phyloP scores from a whole-genome alignment of 92 coral and sea anemone species.

The Anthopleura xanthogrammica region DNA sequence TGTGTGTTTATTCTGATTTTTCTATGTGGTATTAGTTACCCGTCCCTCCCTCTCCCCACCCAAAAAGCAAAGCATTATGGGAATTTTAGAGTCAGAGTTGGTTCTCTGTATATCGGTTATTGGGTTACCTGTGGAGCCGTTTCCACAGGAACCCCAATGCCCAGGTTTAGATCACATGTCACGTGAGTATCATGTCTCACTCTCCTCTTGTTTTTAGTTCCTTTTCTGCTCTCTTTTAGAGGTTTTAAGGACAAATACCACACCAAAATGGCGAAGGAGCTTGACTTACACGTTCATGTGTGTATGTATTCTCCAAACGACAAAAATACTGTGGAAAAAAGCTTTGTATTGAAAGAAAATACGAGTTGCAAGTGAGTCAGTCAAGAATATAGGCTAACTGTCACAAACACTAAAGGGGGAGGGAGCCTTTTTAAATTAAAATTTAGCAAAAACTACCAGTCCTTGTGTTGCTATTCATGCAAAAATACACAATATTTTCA shows the following conservation, averaged over 20 bases:
- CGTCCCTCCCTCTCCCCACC: no score
- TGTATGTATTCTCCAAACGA: conserved; percentile 29
- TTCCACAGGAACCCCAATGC: neutral
- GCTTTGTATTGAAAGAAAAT: conserved; percentile 7
- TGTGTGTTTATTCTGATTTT: no score
- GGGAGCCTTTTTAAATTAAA: no score
- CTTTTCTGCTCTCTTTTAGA: neutral
- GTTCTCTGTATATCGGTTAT: neutral
- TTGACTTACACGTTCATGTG: conserved; percentile 31
- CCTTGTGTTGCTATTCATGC: no score
- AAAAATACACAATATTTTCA: no score
- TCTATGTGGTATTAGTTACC: no score
- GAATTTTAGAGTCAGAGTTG: no score
- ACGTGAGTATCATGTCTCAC: neutral
- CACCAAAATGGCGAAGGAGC: conserved; percentile 25
- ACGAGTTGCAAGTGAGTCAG: neutral
- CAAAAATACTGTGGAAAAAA: conserved; percentile 26
- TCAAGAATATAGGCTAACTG: no score
- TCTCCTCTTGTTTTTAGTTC: neutral
- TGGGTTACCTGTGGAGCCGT: neutral
- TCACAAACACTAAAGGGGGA: no score
- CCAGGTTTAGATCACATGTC: neutral
- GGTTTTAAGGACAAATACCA: neutral
- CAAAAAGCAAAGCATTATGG: no score
- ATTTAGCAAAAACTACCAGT: no score